These are phyloP conservation scores for Cantharis flavilabris DNA, from an alignment of 2,888 invertebrate genomes.

Conservation along the genomic window DNA sequence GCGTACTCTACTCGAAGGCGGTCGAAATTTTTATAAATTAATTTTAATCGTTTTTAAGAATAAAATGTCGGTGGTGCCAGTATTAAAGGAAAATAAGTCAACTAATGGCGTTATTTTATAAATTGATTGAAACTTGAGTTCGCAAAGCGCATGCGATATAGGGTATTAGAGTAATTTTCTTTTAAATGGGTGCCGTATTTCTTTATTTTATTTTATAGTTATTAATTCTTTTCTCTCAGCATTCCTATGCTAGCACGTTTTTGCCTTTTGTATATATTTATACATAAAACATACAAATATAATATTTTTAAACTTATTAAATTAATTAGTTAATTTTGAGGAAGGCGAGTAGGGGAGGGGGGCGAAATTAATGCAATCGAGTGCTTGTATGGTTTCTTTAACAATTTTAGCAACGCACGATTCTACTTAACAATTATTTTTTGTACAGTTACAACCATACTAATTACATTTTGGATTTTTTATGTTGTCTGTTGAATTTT, in stretches of 20 bases:
- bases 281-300: not conserved
- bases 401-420: not conserved
- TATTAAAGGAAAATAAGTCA: not conserved
- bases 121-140: not conserved
- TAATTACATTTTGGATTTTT: not conserved
- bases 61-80: not conserved
- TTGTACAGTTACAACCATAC: not conserved
- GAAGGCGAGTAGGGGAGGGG: not conserved
- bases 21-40: not conserved
- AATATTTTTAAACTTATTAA: not conserved
- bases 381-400: not conserved
- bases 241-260: slow-evolving; percentile 15
- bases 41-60: not conserved
- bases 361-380: not conserved
- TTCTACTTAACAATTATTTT: not conserved
- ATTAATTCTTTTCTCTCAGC: slow-evolving; percentile 19
- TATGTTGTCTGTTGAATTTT: not conserved
- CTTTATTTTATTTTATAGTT: not conserved
- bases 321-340: not conserved
- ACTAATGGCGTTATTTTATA: not conserved
- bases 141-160: not conserved
- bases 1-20: not conserved
- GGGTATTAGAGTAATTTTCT: not conserved
- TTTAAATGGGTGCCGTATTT: not conserved
- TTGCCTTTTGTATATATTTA: slow-evolving; percentile 3